These are phyloP conservation scores for Diachasmimorpha longicaudata DNA, from an alignment of 1,140 invertebrate species.

Conservation along the genomic window DNA sequence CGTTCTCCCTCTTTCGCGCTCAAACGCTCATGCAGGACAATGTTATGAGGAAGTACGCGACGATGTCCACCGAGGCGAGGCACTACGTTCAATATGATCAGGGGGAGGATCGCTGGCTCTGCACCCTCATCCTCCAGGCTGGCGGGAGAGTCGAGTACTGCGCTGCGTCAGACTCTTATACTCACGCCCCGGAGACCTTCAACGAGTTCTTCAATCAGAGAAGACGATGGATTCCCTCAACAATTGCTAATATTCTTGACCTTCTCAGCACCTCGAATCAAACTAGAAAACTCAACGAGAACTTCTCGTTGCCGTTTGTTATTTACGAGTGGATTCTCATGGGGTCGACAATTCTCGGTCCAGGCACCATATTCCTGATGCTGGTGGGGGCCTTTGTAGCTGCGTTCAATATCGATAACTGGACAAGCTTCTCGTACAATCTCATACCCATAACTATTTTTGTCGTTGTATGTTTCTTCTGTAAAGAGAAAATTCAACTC, in stretches of 20 bases:
- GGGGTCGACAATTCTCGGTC: constrained; percentile 74
- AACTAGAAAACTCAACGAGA: constrained; percentile 82
- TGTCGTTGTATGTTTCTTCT: constrained; percentile 76
- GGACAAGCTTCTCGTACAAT: constrained; percentile 80
- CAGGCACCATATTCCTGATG: constrained; percentile 89
- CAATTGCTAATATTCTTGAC: constrained; percentile 88
- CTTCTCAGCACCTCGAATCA: constrained; percentile 75
- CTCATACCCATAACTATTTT: constrained; percentile 78
- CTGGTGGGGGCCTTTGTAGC: constrained; percentile 87
- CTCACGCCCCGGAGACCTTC: constrained; percentile 87
- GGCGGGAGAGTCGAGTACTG: constrained; percentile 89
- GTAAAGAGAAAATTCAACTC: constrained; percentile 78
- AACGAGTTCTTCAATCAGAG: constrained; percentile 89
- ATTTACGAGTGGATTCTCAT: constrained; percentile 76
- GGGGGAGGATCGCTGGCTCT: constrained; percentile 87
- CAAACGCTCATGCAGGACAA: constrained; percentile 91
- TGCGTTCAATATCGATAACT: constrained; percentile 79
- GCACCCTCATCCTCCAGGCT: constrained; percentile 83
- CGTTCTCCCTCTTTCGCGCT: constrained; percentile 89
- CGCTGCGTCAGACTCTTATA: constrained; percentile 91
- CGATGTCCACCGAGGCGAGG: constrained; percentile 76
- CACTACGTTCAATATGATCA: constrained; percentile 95
- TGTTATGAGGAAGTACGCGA: constrained; percentile 87
- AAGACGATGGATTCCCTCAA: constrained; percentile 88
- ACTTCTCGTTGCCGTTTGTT: constrained; percentile 85